Conservation (phyloP, 2,888 invertebrate species). For the Oxyteleia sp. region DNA sequence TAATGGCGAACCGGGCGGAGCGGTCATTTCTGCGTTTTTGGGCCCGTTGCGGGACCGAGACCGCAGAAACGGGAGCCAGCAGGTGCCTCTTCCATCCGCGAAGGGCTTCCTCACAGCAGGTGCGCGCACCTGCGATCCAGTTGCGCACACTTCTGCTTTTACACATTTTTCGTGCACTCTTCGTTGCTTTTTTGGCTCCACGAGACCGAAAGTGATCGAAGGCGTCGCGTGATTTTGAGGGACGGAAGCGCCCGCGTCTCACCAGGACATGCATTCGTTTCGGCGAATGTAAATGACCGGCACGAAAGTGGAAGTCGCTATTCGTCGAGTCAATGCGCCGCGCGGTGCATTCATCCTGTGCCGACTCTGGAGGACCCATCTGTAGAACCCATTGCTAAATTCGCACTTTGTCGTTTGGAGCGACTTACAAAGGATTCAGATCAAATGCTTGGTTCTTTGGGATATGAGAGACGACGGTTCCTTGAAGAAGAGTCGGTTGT, state of each 20-base stretch:
- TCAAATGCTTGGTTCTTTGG: not conserved
- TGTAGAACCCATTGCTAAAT: conserved; percentile 38
- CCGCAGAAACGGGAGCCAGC: conserved; percentile 63
- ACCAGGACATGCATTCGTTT: conserved; percentile 56
- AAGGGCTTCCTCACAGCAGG: conserved; percentile 66
- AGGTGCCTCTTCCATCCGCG: conserved; percentile 66
- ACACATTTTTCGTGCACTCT: conserved; percentile 4
- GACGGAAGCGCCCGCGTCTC: conserved; percentile 60
- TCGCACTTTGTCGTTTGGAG: conserved; percentile 34
- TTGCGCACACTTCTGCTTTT: conserved; percentile 66
- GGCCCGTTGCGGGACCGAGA: conserved; percentile 24
- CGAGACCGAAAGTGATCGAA: conserved; percentile 57
- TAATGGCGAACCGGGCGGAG: conserved; percentile 58
- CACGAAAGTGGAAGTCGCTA: conserved; percentile 58
- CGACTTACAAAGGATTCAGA: conserved; percentile 21
- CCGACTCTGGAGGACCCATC: conserved; percentile 39
- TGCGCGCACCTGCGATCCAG: conserved; percentile 68
- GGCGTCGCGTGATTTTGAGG: conserved; percentile 53
- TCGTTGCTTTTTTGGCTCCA: conserved; percentile 14
- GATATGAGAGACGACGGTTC: too few species aligned
- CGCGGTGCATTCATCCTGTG: conserved; percentile 46
- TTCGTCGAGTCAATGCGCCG: conserved; percentile 51
- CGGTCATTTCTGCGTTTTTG: too few species aligned
- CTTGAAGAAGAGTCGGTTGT: too few species aligned
- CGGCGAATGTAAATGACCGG: conserved; percentile 60